phyloP scores from a whole-genome alignment of 2,797 vertebrate genomes.

The Dendrocincla fuliginosa region DNA sequence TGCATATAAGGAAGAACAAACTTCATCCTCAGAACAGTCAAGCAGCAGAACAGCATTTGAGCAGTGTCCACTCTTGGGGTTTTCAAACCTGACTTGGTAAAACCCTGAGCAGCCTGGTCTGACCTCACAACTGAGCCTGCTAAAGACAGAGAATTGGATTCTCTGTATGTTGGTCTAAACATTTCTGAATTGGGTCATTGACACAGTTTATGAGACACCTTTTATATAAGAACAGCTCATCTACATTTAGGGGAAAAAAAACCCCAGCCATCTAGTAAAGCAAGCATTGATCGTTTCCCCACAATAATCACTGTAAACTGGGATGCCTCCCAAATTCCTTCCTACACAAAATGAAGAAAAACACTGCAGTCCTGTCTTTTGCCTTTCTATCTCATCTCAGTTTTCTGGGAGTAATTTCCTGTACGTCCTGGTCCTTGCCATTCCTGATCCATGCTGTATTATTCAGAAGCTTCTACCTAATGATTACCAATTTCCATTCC shows the following conservation, averaged over 20 bases:
- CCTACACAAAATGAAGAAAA: neutral
- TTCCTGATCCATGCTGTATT: neutral
- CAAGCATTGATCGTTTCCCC: neutral
- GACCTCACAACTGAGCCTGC: conserved; percentile 10
- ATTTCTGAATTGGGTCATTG: conserved; percentile 39
- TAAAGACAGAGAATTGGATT: neutral
- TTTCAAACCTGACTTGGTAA: neutral
- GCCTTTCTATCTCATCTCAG: neutral
- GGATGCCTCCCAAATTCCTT: neutral
- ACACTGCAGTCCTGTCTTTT: neutral
- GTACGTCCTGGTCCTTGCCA: neutral
- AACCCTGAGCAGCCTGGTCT: neutral
- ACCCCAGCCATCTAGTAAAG: neutral
- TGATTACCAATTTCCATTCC: neutral
- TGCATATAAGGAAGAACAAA: neutral
- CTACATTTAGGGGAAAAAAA: neutral
- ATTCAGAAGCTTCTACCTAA: neutral
- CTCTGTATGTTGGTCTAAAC: neutral
- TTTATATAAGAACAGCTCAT: conserved; percentile 1
- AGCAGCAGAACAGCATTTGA: neutral
- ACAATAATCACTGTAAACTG: neutral
- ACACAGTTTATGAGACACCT: neutral
- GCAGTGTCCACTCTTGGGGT: neutral
- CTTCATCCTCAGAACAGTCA: neutral
- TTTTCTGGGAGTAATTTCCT: neutral